Base-by-base conservation (phyloP, 64 coral and sea anemone species). In the Montipora capricornis region DNA sequence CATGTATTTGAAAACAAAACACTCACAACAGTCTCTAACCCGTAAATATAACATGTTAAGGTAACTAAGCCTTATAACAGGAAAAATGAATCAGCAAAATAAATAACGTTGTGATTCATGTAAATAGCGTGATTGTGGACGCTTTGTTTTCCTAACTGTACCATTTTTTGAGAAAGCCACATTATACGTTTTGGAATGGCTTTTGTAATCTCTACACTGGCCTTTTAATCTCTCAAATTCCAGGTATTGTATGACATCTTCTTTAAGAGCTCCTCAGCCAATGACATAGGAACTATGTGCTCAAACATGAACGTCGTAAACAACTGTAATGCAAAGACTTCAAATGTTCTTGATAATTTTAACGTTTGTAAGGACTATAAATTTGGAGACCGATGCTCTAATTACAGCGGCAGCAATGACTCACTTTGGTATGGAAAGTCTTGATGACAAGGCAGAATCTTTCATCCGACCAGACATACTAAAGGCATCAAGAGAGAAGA, bases 241-340 rank as follows among this genome's bases (percentile, higher is more conserved):
- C 29, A 92, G 94, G 22, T 92, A 8, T 22, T 58, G 26, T 95
- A 95, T 75, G 89, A 89, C 5, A 81, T 80, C 15, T 71, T 81
- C 58, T 95, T 75, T 50, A 82, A 95, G 10, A 6, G 12, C n/a
- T 52, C n/a, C 5, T 92, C 84, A 74, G 68, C 44, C 4, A 52
- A 20, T 87, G 90, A 89, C 62, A 47, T 68, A 26, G 90, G 85
- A 19, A 92, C 77, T 13, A 96, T 96, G 90, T 82, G 10, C 13
- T 71, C 85, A 2, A 96, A 96, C 26, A 93, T 96, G 90, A 96
- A 93, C 84, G 76, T 92, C 10, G 83, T 82, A 0, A 83, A 89
- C 78, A 89, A 85, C 16, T 14, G 12, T 3, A 96, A 93, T 93
- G 84, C 90, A 12, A 96, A 84, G 59, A 92, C 86, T 14, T n/a